Conservation (phyloP, 2,113 vertebrate genomes). For the Bettongia penicillata region DNA sequence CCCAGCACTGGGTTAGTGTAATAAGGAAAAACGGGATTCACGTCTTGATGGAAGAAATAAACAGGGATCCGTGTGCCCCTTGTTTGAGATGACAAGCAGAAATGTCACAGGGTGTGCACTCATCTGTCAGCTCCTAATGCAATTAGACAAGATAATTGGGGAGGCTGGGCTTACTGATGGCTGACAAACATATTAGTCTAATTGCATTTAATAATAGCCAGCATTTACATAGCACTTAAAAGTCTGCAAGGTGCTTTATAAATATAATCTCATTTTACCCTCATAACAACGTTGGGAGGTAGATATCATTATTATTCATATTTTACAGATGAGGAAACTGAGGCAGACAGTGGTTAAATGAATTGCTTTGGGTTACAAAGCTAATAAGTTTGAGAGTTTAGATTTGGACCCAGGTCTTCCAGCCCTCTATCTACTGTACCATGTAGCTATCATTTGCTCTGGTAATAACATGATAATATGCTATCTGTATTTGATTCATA, state of each 20-base stretch:
- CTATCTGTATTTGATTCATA: background rate
- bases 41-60: constrained; percentile 65
- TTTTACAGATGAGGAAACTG: background rate
- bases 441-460: background rate
- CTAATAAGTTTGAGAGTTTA: background rate
- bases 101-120: constrained; percentile 77
- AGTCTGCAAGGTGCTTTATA: background rate
- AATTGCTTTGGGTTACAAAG: background rate
- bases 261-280: background rate
- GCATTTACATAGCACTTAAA: background rate
- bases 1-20: constrained; percentile 44
- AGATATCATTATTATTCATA: background rate
- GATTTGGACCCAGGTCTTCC: background rate
- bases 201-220: constrained; percentile 59
- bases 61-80: constrained; percentile 50
- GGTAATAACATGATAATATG: background rate
- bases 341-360: background rate
- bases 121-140: constrained; percentile 83
- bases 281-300: background rate
- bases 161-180: constrained; percentile 68
- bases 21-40: constrained; percentile 50
- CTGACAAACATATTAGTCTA: constrained; percentile 76
- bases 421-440: background rate
- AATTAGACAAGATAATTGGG: constrained; percentile 84
- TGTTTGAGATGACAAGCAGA: constrained; percentile 72